phyloP scores from a whole-genome alignment of 2,113 vertebrate species.

The Seriola dumerili region DNA sequence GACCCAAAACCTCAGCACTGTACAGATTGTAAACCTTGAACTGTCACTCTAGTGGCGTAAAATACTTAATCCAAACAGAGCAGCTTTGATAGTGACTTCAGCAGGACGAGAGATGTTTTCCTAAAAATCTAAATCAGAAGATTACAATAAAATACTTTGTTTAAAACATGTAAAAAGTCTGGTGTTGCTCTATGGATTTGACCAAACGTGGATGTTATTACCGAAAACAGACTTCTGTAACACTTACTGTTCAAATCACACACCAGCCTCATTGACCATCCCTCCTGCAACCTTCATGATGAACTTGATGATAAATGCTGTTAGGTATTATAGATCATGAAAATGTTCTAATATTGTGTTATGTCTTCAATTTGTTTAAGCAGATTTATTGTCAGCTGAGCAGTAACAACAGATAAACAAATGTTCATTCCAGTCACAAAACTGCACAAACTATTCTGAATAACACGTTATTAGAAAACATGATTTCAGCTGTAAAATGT shows the following conservation, averaged over 20 bases:
- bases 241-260: too few species aligned
- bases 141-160: slow-evolving; percentile 41
- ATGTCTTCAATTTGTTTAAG: not conserved
- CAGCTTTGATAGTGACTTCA: not conserved
- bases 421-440: not conserved
- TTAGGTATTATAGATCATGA: too few species aligned
- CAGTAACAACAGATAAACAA: not conserved
- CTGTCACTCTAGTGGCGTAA: not conserved
- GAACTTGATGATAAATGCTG: not conserved
- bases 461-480: too few species aligned
- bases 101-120: not conserved
- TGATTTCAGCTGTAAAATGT: not conserved
- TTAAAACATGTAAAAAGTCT: not conserved
- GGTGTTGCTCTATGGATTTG: not conserved
- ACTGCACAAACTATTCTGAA: not conserved
- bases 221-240: not conserved
- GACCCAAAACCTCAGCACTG: not conserved
- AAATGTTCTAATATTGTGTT: too few species aligned
- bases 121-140: not conserved
- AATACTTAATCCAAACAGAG: not conserved
- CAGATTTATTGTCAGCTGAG: slow-evolving; percentile 1
- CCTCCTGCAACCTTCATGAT: not conserved
- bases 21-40: slow-evolving; percentile 7
- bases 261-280: not conserved
- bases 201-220: not conserved